These are phyloP conservation scores for Willowsia nigromaculata DNA, from an alignment of 2,888 invertebrate genomes.

Conservation along the genomic window DNA sequence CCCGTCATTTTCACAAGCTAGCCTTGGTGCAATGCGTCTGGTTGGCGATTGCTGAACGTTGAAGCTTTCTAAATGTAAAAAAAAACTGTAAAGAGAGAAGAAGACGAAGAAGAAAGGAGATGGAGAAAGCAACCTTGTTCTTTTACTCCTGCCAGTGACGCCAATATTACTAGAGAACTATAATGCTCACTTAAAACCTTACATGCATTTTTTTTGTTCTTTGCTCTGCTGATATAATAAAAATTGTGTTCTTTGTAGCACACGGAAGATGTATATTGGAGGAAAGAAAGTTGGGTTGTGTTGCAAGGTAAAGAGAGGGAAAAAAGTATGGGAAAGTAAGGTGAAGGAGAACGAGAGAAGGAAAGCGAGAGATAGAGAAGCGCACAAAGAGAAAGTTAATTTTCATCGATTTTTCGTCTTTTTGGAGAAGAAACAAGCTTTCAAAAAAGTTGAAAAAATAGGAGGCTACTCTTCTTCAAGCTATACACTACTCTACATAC, in stretches of 20 bases:
- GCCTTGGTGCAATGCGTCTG: slow-evolving; percentile 58
- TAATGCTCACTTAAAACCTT: not conserved
- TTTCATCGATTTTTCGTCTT: slow-evolving; percentile 15
- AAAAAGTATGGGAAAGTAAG: not conserved
- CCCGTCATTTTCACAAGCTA: slow-evolving; percentile 30
- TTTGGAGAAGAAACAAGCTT: not conserved
- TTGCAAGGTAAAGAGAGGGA: not conserved
- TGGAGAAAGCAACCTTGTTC: not conserved
- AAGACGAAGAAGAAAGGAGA: not conserved
- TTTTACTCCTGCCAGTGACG: not conserved
- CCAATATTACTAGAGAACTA: not conserved
- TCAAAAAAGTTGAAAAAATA: not conserved
- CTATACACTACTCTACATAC: not conserved
- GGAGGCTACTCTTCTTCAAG: not conserved
- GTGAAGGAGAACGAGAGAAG: not conserved
- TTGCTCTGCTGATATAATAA: not conserved
- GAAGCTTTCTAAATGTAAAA: not conserved
- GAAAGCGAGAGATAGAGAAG: not conserved
- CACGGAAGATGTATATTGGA: not conserved
- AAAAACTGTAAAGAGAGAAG: not conserved
- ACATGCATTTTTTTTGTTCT: slow-evolving; percentile 11
- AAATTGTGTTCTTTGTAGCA: not conserved
- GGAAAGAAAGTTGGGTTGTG: not conserved
- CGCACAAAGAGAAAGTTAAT: slow-evolving; percentile 27
- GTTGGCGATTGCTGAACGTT: slow-evolving; percentile 6